Evolutionary conservation across 2,797 vertebrate genomes (phyloP), one percentile per base, ranked within the genome.

Genomic region (Pantherophis vulpinus): DNA sequence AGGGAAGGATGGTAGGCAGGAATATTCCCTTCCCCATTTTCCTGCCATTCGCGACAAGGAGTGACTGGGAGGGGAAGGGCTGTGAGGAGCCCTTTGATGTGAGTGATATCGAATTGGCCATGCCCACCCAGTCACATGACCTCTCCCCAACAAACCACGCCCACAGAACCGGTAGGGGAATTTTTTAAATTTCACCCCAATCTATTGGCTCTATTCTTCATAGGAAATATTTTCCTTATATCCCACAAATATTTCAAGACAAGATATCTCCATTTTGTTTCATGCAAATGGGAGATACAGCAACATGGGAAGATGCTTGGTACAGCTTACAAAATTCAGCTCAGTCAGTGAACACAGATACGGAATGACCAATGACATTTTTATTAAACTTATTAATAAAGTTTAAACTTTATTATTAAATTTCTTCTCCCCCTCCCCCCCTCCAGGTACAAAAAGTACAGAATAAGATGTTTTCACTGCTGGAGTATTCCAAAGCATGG

Each of bases 401-500:
- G 32, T 74, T 74, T 74, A 74, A 74, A 18, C n/a, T 74, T 37
- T 37, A 20, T 86, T 37, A 61, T n/a, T 14, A 10, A 32, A 13
- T 12, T 51, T 32, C 47, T 87, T 89, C 42, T 20, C 2, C 29
- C 92, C 66, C 0, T 42, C 54, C 47, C 87, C 23, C 23, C 2
- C 91, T 63, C 0, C 97, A 99, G 99, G 98, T 99, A 99, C 96
- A 99, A 98, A 97, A 99, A 99, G 95, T 99, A 99, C 89, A 97
- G 98, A 25, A 97, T 98, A 88, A 98, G 98, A 20, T 99, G 99
- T 94, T 97, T 96, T 60, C 96, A 97, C 61, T 99, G 99, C 95
- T 99, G 99, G 99, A 98, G 98, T 94, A 98, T 99, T 91, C 99
- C 99, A 0, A 98, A 98, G 95, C 99, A 98, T 95, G 98, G 98